phyloP scores from a whole-genome alignment of 2,797 vertebrate species.

The Pitangus sulphuratus region DNA sequence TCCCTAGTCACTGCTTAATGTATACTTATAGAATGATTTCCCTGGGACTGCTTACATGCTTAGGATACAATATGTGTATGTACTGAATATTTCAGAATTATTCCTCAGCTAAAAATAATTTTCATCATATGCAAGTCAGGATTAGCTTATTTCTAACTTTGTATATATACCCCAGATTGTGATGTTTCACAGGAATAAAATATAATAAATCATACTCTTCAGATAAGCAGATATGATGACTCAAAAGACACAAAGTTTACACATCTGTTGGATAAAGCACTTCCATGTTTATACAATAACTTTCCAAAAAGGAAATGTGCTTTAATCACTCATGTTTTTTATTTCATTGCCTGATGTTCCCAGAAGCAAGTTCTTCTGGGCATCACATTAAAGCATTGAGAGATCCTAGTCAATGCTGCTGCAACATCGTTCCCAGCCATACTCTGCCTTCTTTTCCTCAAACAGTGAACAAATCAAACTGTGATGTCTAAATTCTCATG shows the following conservation, averaged over 20 bases:
- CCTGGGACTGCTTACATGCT: neutral
- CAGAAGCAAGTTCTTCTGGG: constrained; percentile 48
- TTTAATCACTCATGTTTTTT: constrained; percentile 51
- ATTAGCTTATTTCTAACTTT: neutral
- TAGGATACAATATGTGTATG: neutral
- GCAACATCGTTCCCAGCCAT: constrained; percentile 20
- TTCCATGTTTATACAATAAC: constrained; percentile 55
- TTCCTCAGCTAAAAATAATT: neutral
- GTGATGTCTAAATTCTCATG: constrained; percentile 43
- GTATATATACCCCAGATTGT: neutral
- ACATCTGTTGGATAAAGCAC: constrained; percentile 50
- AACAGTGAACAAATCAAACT: constrained; percentile 32
- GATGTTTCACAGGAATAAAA: neutral
- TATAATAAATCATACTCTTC: neutral
- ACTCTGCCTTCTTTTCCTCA: constrained; percentile 1
- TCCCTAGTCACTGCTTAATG: neutral
- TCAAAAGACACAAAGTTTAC: constrained; percentile 17
- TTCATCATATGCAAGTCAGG: neutral
- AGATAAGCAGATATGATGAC: constrained; percentile 20
- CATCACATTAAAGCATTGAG: constrained; percentile 40
- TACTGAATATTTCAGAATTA: neutral
- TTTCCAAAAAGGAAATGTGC: constrained; percentile 47
- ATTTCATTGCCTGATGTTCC: constrained; percentile 14
- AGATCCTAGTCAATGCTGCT: constrained; percentile 8
- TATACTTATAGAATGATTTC: neutral